phyloP scores from a whole-genome alignment of 2,797 vertebrate genomes.

The Chelon auratus region DNA sequence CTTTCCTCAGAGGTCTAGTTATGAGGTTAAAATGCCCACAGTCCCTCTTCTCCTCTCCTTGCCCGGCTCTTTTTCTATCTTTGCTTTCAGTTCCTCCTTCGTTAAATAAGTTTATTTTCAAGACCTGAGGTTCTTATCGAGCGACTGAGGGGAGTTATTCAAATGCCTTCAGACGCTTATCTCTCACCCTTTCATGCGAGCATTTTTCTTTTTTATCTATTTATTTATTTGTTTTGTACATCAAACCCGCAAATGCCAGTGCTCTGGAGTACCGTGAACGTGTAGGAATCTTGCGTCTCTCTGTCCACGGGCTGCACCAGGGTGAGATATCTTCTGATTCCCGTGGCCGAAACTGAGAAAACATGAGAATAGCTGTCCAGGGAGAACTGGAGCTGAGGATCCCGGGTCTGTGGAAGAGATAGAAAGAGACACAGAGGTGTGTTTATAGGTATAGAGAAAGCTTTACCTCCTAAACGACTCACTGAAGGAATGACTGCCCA shows the following conservation, averaged over 20 bases:
- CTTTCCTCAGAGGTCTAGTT: background rate
- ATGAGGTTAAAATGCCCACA: background rate
- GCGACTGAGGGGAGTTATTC: conserved; percentile 25
- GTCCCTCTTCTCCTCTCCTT: background rate
- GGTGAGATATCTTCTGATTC: conserved; percentile 92
- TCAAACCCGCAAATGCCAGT: background rate
- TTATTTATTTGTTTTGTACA: background rate
- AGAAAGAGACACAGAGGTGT: background rate
- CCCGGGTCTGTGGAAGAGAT: conserved; percentile 86
- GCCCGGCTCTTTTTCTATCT: background rate
- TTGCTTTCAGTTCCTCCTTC: background rate
- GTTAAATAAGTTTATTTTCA: conserved; percentile 9
- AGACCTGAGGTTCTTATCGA: conserved; percentile 4
- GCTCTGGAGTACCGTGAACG: conserved; percentile 87
- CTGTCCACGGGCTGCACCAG: conserved; percentile 93
- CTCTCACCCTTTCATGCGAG: conserved; percentile 8
- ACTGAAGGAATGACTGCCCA: background rate
- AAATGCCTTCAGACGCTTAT: conserved; percentile 36
- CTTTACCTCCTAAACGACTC: background rate
- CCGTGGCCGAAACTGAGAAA: conserved; percentile 89
- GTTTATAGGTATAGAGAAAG: background rate
- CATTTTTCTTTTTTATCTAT: no score
- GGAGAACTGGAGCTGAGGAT: conserved; percentile 91
- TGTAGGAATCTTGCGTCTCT: conserved; percentile 92
- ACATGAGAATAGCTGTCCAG: conserved; percentile 88